A percentile compares a stretch with the other conserved stretches of the same genome.
Conservation (phyloP, 2,797 vertebrate genomes). For the Diceros bicornis region DNA sequence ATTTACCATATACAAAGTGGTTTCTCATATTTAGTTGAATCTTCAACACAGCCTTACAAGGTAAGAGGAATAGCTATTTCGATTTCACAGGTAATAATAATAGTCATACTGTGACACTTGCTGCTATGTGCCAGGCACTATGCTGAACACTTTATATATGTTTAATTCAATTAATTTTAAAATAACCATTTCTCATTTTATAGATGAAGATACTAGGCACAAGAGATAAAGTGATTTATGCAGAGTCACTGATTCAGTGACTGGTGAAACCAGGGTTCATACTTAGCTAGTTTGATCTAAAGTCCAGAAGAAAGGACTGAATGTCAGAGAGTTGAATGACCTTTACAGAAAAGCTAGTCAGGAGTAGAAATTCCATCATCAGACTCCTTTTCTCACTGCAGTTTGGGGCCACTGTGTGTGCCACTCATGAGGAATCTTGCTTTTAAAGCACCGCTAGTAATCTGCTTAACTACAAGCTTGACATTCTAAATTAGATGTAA, state of each 20-base stretch:
- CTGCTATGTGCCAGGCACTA: neutral
- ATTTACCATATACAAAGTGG: neutral
- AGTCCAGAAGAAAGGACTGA: neutral
- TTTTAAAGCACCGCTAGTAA: neutral
- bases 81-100: neutral
- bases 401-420: neutral
- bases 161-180: neutral
- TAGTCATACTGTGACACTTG: neutral
- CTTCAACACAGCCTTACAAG: neutral
- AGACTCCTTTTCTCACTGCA: neutral
- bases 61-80: neutral
- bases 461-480: neutral
- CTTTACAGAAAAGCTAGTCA: neutral
- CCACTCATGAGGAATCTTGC: neutral
- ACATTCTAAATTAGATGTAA: conserved; percentile 21
- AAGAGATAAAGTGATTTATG: neutral
- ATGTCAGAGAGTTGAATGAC: neutral
- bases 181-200: conserved; percentile 7
- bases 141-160: neutral
- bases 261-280: neutral
- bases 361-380: neutral
- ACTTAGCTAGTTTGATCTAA: neutral
- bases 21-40: neutral
- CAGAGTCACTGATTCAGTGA: neutral
- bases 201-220: neutral